Evolutionary conservation across 1,140 invertebrate genomes (phyloP), one percentile per base, ranked within the genome.

Genomic region (Choristoneura fumiferana): DNA sequence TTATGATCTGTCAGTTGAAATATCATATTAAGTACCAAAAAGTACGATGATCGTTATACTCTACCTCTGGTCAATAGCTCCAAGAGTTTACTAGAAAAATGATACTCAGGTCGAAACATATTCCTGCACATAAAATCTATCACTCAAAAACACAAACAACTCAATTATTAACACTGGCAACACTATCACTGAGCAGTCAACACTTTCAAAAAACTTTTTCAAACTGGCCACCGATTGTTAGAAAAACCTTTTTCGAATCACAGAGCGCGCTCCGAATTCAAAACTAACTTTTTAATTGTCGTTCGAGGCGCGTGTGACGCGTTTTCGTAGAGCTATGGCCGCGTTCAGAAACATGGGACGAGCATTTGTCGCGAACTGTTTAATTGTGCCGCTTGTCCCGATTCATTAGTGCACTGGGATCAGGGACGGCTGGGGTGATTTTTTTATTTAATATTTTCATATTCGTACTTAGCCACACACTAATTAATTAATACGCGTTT

Each of bases 351-450:
- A 73, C 72, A 70, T 71, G 64, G 74, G 53, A 18, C 60, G 72
- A 63, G 65, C 65, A 73, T 69, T 77, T 74, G 78, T 81, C 78
- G 78, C 81, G 75, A 84, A 85, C 78, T 80, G 76, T 77, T 88
- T 88, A 84, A 88, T 88, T 85, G 82, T 85, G 70, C 72, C 71
- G 73, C 57, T 63, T 65, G 78, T 83, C 81, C 83, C 79, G 81
- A 85, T 84, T 86, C 85, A 86, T 88, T 88, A 88, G 80, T 81
- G 76, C 77, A 84, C 67, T 73, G 65, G 49, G 58, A 65, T 60
- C 84, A 86, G 84, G 74, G 81, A 59, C 75, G 78, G 64, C 14
- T 22, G 58, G 40, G 4, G 0, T 17, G 40, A 10, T 12, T 4
- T 12, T 49, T 1, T 49, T 49, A 15, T 45, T 45, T 45, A 18